Evolutionary conservation across 2,888 invertebrate species (phyloP), one percentile per base, ranked within the genome.

Genomic region (Flexamia atlantica): DNA sequence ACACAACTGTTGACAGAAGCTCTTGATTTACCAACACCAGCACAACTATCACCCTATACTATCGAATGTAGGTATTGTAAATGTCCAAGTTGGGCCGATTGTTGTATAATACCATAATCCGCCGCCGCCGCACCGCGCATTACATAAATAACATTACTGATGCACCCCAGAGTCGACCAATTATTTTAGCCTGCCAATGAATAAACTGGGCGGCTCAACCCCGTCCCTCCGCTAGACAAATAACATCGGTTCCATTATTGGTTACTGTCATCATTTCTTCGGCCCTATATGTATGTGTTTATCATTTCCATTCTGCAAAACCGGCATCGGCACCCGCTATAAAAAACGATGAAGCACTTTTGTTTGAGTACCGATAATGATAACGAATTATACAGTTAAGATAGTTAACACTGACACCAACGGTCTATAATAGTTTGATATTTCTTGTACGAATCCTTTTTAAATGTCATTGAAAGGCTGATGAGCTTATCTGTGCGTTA

Each of bases 101-200:
- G 50, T 46, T 76, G 46, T 40, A 76, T 76, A 42, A 76, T 76
- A 25, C 36, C 25, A n/a, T 42, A 76, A 42, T 50, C 76, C 76
- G 36, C 7, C 64, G 30, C 50, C 25, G 46, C 70, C 4, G 40
- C 68, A 14, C 81, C 57, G 81, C 68, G 72, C 85, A 85, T 85
- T 85, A 85, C 84, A 85, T 83, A 85, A 85, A 85, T 85, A 85
- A 85, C 85, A 85, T 85, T 85, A 85, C 83, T 64, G 81, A 85
- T 85, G 76, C 85, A 84, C 79, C 79, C 79, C 53, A 3, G 57
- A 32, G 32, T 12, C 79, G 36, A 2, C 79, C 79, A 79, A 79
- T 79, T 79, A 79, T 79, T 79, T 79, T 79, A 79, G 79, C 28
- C 79, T 25, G 20, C 79, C 79, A 79, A 53, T 79, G 79, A 79